Conservation (phyloP, 1,140 invertebrate species). For the Hypsibius dujardini region DNA sequence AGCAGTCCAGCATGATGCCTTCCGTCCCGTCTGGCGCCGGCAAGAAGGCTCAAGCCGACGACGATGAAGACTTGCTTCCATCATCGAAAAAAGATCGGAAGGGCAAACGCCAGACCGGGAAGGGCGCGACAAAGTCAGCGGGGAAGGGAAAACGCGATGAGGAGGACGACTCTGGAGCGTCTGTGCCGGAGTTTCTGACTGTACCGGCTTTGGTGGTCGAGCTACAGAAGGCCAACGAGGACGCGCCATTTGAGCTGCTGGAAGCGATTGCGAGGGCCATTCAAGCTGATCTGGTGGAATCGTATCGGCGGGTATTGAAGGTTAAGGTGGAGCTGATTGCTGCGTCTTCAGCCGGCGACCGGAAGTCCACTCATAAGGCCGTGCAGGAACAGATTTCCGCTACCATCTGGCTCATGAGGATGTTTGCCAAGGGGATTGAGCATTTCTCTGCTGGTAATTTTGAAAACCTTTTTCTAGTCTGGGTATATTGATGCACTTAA, state of each 20-base stretch:
- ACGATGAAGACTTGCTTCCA: not conserved
- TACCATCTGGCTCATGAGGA: not conserved
- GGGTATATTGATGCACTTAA: too few relatives aligned
- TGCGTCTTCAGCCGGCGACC: not conserved
- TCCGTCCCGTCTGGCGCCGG: not conserved
- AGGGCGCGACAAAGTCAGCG: not conserved
- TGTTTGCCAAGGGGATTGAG: constrained; percentile 8
- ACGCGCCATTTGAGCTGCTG: constrained; percentile 8
- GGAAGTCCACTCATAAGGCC: not conserved
- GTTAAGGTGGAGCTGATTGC: not conserved
- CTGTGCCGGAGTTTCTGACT: not conserved
- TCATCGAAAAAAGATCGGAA: constrained; percentile 14
- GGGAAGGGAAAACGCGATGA: not conserved
- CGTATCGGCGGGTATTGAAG: not conserved
- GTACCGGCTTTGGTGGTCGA: not conserved
- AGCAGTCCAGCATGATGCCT: not conserved
- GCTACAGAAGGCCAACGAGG: not conserved
- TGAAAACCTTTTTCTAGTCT: not conserved
- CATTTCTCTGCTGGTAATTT: not conserved
- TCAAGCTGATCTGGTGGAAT: not conserved
- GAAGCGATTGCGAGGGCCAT: not conserved
- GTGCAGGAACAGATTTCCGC: constrained; percentile 5
- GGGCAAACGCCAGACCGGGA: not conserved
- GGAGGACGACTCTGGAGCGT: not conserved
- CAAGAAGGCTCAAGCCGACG: not conserved